Conservation (phyloP, 2,888 invertebrate species). For the Dusona sp. region DNA sequence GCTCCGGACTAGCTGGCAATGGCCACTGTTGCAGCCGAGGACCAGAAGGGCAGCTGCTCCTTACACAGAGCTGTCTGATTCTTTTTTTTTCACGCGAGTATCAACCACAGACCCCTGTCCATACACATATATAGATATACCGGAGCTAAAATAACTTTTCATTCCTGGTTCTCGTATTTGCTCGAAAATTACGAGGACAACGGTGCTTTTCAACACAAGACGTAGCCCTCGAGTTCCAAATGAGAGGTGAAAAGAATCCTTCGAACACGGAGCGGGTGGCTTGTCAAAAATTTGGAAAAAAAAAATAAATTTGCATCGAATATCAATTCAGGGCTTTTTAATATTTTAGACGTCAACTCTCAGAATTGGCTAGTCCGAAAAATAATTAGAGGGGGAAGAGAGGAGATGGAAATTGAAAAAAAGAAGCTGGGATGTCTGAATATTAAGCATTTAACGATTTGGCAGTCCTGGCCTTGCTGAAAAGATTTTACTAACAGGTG, state of each 20-base stretch:
- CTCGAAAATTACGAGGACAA: constrained; percentile 2
- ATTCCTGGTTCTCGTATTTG: constrained; percentile 2
- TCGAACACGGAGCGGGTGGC: not conserved
- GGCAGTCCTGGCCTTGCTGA: not conserved
- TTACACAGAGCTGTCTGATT: constrained; percentile 48
- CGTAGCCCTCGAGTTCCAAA: constrained; percentile 28
- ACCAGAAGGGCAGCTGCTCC: constrained; percentile 70
- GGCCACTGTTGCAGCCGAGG: constrained; percentile 66
- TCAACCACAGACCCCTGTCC: constrained; percentile 43
- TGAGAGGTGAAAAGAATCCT: constrained; percentile 26
- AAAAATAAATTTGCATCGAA: not conserved
- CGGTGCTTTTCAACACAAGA: constrained; percentile 45
- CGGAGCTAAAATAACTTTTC: not conserved
- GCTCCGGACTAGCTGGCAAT: constrained; percentile 69
- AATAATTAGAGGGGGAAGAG: not conserved
- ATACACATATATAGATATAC: not conserved
- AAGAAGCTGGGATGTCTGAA: not conserved
- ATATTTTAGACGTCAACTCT: not conserved
- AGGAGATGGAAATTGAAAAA: not conserved
- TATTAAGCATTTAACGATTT: not conserved
- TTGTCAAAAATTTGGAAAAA: constrained; percentile 7
- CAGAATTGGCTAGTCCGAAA: not conserved
- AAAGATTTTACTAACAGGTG: constrained; percentile 33
- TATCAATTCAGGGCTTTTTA: not conserved
- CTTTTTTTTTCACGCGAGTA: constrained; percentile 51